Evolutionary conservation across 2,888 invertebrate genomes (phyloP).

Genomic region (Eupithecia insigniata): DNA sequence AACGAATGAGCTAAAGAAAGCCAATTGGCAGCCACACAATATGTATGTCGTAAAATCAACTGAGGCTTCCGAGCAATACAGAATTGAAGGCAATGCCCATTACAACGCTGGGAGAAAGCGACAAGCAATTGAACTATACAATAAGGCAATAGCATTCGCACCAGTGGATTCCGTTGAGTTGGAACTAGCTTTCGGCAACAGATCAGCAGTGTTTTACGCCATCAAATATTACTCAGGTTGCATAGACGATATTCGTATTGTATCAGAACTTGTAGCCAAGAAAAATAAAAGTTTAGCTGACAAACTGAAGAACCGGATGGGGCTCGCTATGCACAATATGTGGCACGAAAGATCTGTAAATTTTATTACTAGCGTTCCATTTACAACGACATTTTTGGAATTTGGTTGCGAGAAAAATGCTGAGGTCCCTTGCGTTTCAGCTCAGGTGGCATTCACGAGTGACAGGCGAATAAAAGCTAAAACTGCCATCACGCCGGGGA

Average conservation of each 20-base stretch:
- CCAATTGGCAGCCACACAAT: neutral
- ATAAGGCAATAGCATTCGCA: constrained; percentile 31
- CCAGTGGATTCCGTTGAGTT: constrained; percentile 24
- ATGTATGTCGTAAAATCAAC: constrained; percentile 4
- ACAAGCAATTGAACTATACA: constrained; percentile 21
- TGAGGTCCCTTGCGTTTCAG: constrained; percentile 29
- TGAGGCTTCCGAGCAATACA: neutral
- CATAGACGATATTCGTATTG: constrained; percentile 10
- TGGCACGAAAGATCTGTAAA: neutral
- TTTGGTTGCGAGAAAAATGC: constrained; percentile 18
- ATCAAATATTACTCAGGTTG: constrained; percentile 30
- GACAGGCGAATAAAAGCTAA: constrained; percentile 17
- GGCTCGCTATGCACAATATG: neutral
- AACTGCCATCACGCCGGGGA: constrained; percentile 10
- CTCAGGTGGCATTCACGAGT: constrained; percentile 16
- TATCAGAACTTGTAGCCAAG: neutral
- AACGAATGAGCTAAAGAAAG: neutral
- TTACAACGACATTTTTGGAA: neutral
- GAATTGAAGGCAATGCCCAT: constrained; percentile 17
- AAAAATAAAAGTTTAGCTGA: neutral
- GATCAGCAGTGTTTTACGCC: constrained; percentile 27
- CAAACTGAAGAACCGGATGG: constrained; percentile 21
- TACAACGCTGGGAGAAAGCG: constrained; percentile 10
- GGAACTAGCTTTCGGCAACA: constrained; percentile 26
- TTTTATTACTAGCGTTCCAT: neutral